Conservation (phyloP, 1,140 invertebrate genomes). For the Lasaia peninsularis region DNA sequence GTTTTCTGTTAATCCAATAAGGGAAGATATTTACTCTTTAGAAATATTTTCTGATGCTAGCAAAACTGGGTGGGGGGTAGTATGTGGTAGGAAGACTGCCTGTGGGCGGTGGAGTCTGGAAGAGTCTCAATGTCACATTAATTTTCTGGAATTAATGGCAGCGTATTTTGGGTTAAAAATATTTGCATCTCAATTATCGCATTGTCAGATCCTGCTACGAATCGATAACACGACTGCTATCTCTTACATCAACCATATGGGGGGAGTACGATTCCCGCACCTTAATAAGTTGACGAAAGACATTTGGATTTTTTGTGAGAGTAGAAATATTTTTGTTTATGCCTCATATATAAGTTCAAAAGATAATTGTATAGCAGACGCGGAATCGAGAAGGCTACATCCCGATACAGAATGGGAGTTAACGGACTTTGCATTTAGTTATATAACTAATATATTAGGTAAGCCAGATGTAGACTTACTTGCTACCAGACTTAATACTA, state of each 20-base stretch:
- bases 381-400: conserved; percentile 12
- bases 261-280: not conserved
- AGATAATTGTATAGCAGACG: conserved; percentile 13
- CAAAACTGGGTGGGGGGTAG: no score
- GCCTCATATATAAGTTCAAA: conserved; percentile 13
- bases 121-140: no score
- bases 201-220: not conserved
- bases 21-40: no score
- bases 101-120: no score
- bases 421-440: not conserved
- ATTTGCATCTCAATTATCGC: no score
- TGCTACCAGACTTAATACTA: not conserved
- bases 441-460: not conserved
- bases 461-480: not conserved
- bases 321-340: conserved; percentile 2
- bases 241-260: not conserved
- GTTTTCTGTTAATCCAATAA: no score
- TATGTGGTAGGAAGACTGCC: no score
- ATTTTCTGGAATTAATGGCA: no score
- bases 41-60: no score
- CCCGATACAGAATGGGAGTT: conserved; percentile 20
- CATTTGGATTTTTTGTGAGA: not conserved
- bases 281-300: not conserved
- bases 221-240: not conserved
- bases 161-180: no score